Evolutionary conservation across 2,888 invertebrate genomes (phyloP).

Genomic region (Dorcus hopei): DNA sequence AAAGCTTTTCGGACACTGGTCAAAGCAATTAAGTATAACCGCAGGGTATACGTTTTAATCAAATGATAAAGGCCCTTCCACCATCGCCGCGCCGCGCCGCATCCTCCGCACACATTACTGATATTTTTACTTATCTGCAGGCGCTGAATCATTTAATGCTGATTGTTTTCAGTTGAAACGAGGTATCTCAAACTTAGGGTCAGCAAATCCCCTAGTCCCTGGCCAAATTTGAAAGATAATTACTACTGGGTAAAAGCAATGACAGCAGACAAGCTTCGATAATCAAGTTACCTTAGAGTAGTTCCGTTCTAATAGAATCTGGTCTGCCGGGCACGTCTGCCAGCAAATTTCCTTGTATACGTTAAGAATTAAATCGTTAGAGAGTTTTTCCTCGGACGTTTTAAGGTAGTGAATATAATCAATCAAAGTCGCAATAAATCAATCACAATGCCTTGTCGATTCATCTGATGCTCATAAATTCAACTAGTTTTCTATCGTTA

Average conservation of each 20-base stretch:
- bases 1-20: slow-evolving; percentile 29
- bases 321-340: background rate
- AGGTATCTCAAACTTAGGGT: slow-evolving; percentile 28
- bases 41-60: slow-evolving; percentile 31
- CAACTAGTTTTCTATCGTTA: slow-evolving; percentile 8
- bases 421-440: slow-evolving; percentile 49
- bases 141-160: slow-evolving; percentile 26
- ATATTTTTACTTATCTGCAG: slow-evolving; percentile 3
- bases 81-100: slow-evolving; percentile 8
- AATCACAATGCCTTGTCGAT: slow-evolving; percentile 40
- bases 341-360: background rate
- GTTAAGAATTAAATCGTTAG: background rate
- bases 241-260: slow-evolving; percentile 44
- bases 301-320: slow-evolving; percentile 35
- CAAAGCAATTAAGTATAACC: slow-evolving; percentile 33
- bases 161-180: slow-evolving; percentile 27
- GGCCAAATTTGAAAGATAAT: slow-evolving; percentile 50
- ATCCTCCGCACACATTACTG: slow-evolving; percentile 12
- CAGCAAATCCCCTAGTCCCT: slow-evolving; percentile 44
- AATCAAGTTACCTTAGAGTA: slow-evolving; percentile 44
- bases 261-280: slow-evolving; percentile 43
- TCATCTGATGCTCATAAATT: slow-evolving; percentile 43
- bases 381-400: background rate
- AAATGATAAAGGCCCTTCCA: slow-evolving; percentile 28
- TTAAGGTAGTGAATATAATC: slow-evolving; percentile 26